Conservation (phyloP, 2,797 vertebrate species). For the Sarcophilus harrisii region DNA sequence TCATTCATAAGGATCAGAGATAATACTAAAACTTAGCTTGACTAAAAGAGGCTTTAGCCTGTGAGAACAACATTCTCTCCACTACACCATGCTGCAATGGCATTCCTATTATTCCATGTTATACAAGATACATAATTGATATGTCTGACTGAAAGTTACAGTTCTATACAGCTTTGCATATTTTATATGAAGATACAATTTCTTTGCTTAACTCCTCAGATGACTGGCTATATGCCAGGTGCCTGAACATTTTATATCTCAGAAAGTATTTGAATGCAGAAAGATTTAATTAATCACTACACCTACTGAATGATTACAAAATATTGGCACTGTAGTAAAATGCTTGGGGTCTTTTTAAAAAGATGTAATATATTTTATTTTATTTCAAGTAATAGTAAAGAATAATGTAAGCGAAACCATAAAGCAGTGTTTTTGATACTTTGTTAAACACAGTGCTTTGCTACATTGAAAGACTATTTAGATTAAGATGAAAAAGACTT, state of each 20-base stretch:
- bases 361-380: conserved; percentile 60
- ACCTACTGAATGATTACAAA: conserved; percentile 29
- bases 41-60: background rate
- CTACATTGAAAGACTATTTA: conserved; percentile 62
- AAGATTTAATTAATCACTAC: background rate
- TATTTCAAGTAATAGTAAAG: background rate
- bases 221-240: background rate
- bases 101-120: background rate
- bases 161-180: background rate
- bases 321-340: background rate
- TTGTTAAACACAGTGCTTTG: conserved; percentile 51
- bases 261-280: conserved; percentile 43
- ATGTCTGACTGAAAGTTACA: conserved; percentile 11
- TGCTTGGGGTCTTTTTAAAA: conserved; percentile 14
- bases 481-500: conserved; percentile 40
- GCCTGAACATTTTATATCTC: background rate
- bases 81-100: background rate
- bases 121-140: background rate
- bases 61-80: background rate
- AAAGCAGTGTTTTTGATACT: conserved; percentile 53
- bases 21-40: background rate
- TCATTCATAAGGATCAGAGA: background rate
- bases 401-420: conserved; percentile 27
- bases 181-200: background rate
- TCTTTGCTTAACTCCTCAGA: conserved; percentile 26